A percentile compares a stretch with the other conserved stretches of the same genome.
These are phyloP conservation scores for Trogon surrucura DNA, from an alignment of 2,113 vertebrate species.

Conservation along the genomic window DNA sequence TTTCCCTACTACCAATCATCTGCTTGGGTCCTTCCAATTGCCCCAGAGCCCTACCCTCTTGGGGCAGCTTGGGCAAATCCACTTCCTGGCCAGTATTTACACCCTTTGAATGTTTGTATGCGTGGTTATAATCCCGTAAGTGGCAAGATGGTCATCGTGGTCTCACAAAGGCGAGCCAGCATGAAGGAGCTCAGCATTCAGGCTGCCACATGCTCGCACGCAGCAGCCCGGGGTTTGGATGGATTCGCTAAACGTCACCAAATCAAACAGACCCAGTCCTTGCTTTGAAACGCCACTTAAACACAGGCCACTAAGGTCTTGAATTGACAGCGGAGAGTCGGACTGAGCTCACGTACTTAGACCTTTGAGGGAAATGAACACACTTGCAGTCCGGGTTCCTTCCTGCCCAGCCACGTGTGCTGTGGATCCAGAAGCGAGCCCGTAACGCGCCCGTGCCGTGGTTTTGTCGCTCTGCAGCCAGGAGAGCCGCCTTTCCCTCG, in stretches of 20 bases:
- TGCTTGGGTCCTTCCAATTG: neutral
- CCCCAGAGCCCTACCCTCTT: neutral
- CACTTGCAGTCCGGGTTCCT: neutral
- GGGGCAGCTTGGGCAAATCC: neutral
- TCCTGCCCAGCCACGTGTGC: fast-evolving
- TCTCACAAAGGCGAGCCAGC: neutral
- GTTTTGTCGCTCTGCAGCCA: neutral
- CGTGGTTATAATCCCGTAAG: neutral
- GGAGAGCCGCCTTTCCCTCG: neutral
- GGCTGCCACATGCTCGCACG: neutral
- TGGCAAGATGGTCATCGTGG: neutral
- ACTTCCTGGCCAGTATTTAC: neutral
- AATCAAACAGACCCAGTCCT: neutral
- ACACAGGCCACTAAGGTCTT: fast-evolving
- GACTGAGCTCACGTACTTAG: neutral
- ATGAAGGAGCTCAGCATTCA: neutral
- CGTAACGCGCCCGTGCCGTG: fast-evolving
- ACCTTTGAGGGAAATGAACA: neutral
- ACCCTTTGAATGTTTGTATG: neutral
- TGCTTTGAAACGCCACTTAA: neutral
- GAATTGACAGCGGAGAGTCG: neutral
- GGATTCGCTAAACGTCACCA: fast-evolving
- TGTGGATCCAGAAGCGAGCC: neutral
- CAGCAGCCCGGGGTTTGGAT: neutral
- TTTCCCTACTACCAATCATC: neutral